A percentile compares a stretch with the other conserved stretches of the same genome.
These are phyloP conservation scores for Eurypyga helias DNA, from an alignment of 2,113 vertebrate genomes.

Conservation along the genomic window DNA sequence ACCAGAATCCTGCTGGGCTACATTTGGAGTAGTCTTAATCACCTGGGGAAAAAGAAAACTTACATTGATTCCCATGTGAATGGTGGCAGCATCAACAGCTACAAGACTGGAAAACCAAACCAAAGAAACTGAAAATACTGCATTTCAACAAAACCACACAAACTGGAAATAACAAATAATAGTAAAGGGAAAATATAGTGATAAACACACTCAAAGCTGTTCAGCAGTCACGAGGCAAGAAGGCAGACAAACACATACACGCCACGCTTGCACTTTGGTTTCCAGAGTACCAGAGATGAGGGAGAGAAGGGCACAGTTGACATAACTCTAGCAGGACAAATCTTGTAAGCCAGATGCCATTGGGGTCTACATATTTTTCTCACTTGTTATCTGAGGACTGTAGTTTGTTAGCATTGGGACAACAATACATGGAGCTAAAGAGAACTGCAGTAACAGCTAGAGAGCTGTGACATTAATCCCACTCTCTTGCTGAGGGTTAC, in stretches of 20 bases:
- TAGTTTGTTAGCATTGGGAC: background rate
- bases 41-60: background rate
- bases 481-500: rapidly evolving
- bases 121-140: background rate
- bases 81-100: background rate
- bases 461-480: rapidly evolving
- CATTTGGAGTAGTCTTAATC: conserved; percentile 3
- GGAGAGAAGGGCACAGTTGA: background rate
- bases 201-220: background rate
- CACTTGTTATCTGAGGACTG: background rate
- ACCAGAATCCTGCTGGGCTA: conserved; percentile 60
- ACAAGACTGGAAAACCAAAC: background rate
- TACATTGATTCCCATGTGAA: background rate
- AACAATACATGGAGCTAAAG: background rate
- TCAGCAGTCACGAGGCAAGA: background rate
- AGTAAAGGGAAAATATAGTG: background rate
- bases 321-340: background rate
- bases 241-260: background rate
- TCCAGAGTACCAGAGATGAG: background rate
- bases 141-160: background rate
- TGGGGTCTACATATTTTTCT: background rate
- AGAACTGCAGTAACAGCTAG: background rate
- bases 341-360: background rate
- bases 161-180: background rate
- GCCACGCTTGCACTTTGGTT: background rate